phyloP scores from a whole-genome alignment of 2,888 invertebrate species.

The Troides aeacus region DNA sequence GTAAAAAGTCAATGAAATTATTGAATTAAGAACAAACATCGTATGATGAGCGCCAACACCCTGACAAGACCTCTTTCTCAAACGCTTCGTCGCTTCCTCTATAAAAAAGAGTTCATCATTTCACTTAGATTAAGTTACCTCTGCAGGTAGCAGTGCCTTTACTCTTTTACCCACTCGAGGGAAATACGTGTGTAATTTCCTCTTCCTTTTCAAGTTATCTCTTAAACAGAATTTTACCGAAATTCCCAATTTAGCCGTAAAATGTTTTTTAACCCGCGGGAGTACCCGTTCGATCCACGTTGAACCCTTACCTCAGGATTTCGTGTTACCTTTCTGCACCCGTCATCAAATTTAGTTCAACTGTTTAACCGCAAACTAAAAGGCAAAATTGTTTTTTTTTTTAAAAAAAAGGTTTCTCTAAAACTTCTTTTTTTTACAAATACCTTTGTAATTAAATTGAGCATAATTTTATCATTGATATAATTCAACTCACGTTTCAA shows the following conservation, averaged over 20 bases:
- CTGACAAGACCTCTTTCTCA: too few relatives aligned
- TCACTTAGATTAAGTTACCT: not conserved
- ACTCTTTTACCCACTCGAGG: constrained; percentile 5
- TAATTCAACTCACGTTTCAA: too few relatives aligned
- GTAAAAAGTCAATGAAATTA: too few relatives aligned
- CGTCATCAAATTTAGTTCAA: constrained; percentile 3
- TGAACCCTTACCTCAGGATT: not conserved
- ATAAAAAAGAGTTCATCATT: not conserved
- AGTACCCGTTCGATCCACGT: not conserved
- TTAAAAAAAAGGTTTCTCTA: not conserved
- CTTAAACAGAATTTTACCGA: constrained; percentile 7
- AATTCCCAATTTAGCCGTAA: constrained; percentile 16
- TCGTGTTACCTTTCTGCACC: not conserved
- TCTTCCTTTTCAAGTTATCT: constrained; percentile 4
- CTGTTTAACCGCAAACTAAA: not conserved
- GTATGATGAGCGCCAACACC: too few relatives aligned
- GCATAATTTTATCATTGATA: too few relatives aligned
- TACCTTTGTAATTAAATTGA: too few relatives aligned
- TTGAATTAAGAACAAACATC: too few relatives aligned
- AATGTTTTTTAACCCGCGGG: constrained; percentile 15
- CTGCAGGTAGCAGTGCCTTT: not conserved
- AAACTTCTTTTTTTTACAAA: not conserved
- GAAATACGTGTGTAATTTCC: constrained; percentile 16
- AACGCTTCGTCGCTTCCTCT: too few relatives aligned
- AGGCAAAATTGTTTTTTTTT: not conserved